Base-by-base conservation (phyloP, 2,113 vertebrate genomes). In the Sus scrofa region DNA sequence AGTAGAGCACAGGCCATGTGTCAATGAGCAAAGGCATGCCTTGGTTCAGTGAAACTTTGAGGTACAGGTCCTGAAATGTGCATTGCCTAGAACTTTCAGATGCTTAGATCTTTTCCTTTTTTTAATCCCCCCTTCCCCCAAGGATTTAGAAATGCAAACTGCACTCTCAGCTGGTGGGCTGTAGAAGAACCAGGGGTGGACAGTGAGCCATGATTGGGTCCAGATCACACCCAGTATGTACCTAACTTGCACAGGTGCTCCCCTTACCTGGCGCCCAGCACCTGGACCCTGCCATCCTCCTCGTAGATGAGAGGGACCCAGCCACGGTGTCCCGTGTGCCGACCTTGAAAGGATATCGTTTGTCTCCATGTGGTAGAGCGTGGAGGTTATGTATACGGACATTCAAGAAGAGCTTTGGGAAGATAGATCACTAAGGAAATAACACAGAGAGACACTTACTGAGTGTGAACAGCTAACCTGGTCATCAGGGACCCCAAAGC, bases 1-100 rank as follows among this genome's bases (percentile, higher is more conserved):
- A 4, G 1, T 4, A 6, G 19, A 2, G 27, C 0, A 2, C 12
- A 50, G n/a, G 2, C 6, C 30, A 34, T 18, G 3, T 3, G 3
- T 39, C 39, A 54, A 50, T 6, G 1, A n/a, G 37, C 18, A n/a
- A n/a, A 5, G 50, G 16, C 24, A 20, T 5, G 30, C 19, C 39
- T 5, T 2, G 54, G 26, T 71, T 39, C 32, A 16, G 13, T 52
- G 27, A 73, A 73, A 13, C 16, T 58, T 58, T 8, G n/a, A 60
- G 26, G 34, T 11, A 44, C 4, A 2, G 44, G 39, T 58, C 15
- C 20, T 12, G 52, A 27, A 22, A 24, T 34, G 27, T 24, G 37
- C 16, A 30, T 67, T 68, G 7, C 7, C 3, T 37, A 2, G 15
- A 11, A 16, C 63, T n/a, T 60, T 71, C 54, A 24, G 14, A n/a